Conservation (phyloP, 2,797 vertebrate species). For the Peromyscus melanophrys region DNA sequence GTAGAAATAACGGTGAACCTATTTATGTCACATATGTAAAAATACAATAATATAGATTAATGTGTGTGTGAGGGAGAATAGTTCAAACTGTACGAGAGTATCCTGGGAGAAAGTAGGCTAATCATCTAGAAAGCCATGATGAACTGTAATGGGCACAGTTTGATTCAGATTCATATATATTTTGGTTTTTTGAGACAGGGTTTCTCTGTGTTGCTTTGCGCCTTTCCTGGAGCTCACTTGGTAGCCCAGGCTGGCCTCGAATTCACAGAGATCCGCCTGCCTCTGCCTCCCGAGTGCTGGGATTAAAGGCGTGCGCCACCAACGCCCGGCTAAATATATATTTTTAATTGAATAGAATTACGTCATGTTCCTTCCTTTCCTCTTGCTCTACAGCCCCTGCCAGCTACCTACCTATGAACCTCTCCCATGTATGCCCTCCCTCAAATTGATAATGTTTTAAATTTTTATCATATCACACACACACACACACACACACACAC, state of each 20-base stretch:
- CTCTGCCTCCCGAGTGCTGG: no score
- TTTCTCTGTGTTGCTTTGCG: no score
- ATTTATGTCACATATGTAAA: conserved; percentile 21
- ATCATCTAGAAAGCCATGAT: background rate
- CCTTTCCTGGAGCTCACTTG: no score
- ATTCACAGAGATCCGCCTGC: no score
- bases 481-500: background rate
- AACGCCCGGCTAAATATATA: background rate
- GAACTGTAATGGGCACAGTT: background rate
- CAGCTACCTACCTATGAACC: background rate
- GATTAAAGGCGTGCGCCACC: no score
- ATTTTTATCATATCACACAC: background rate
- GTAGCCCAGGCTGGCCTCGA: no score
- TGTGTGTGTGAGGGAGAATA: background rate
- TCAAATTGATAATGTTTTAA: background rate
- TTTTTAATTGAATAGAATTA: background rate
- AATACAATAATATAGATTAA: conserved; percentile 24
- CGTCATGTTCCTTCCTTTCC: background rate
- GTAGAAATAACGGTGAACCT: background rate
- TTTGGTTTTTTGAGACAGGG: no score
- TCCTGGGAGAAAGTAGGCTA: background rate
- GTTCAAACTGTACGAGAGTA: conserved; percentile 6
- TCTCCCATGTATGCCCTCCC: no score
- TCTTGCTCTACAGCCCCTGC: background rate
- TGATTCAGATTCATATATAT: background rate